Evolutionary conservation across 2,888 invertebrate genomes (phyloP), one percentile per base, ranked within the genome.

Genomic region (Athripsodes cinereus): DNA sequence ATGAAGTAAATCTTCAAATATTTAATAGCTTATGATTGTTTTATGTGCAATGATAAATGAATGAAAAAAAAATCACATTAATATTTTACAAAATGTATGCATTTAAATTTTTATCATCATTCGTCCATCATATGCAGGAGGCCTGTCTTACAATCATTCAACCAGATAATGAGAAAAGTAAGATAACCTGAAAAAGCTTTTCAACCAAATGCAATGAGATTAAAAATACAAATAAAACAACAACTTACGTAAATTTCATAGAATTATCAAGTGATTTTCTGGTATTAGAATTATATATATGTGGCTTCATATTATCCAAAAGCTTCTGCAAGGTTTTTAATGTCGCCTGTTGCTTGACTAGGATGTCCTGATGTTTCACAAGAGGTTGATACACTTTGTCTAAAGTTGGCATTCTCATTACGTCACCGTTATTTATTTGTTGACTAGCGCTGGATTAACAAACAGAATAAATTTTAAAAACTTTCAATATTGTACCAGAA

Each of bases 351-450:
- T 84, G 87, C 55, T 77, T 81, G 60, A 74, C 74, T 21, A 86
- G 74, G 59, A 86, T 82, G 63, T 87, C 87, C 64, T 85, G 86
- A 62, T 92, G 87, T 60, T 82, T 84, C 22, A 88, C 84, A 67
- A 93, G 75, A 0, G 88, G 86, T 67, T 90, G 88, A 72, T 91
- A 93, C 8, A 92, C 82, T 26, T 85, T 83, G 67, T 92, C 90
- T 65, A 90, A 73, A 26, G 84, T 84, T 0, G 91, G 90, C 16
- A 85, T 80, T 59, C 83, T 81, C 75, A 86, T 80, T 58, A 69
- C 69, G 3, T 69, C 66, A 19, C 65, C 66, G 22, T 69, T 68
- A 1, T 50, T 55, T 8, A 61, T 34, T 55, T 61, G 66, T 61
- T 51, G 35, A 50, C 62, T 53, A 26, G 62, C 59, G 53, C 60